These are phyloP conservation scores for Equus quagga DNA, from an alignment of 2,113 vertebrate genomes.

Conservation along the genomic window DNA sequence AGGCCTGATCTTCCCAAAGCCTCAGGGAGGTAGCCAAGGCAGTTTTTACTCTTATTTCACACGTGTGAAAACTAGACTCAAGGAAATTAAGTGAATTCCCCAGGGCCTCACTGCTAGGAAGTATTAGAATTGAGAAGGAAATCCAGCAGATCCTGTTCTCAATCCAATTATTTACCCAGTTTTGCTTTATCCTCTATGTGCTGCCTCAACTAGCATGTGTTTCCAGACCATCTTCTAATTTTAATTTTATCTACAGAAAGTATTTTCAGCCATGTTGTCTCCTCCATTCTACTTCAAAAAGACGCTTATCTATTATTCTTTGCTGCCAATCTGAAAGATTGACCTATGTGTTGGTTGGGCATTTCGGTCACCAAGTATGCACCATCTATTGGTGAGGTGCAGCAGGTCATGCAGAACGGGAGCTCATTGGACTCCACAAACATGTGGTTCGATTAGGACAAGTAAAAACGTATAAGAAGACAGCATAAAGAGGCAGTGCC, in stretches of 20 bases:
- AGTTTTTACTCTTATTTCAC: neutral
- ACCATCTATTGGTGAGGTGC: neutral
- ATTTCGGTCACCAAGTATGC: neutral
- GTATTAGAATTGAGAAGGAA: slow-evolving; percentile 11
- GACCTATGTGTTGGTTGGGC: neutral
- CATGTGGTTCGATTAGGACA: too few relatives aligned
- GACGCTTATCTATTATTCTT: neutral
- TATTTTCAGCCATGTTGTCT: neutral
- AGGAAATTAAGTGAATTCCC: slow-evolving; percentile 4
- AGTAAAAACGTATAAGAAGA: too few relatives aligned
- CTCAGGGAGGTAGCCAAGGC: neutral
- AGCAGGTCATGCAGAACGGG: neutral
- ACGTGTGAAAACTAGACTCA: neutral
- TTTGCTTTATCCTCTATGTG: neutral
- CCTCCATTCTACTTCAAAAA: neutral
- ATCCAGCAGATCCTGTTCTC: neutral
- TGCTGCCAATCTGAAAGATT: neutral
- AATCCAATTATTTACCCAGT: neutral
- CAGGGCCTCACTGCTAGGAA: neutral
- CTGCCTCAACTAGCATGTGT: neutral
- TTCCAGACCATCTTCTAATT: neutral
- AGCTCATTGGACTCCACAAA: neutral
- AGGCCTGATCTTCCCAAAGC: neutral
- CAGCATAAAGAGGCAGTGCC: rapidly evolving
- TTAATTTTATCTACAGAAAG: neutral